phyloP scores from a whole-genome alignment of 1,140 invertebrate species.

The Acyrthosiphon pisum region DNA sequence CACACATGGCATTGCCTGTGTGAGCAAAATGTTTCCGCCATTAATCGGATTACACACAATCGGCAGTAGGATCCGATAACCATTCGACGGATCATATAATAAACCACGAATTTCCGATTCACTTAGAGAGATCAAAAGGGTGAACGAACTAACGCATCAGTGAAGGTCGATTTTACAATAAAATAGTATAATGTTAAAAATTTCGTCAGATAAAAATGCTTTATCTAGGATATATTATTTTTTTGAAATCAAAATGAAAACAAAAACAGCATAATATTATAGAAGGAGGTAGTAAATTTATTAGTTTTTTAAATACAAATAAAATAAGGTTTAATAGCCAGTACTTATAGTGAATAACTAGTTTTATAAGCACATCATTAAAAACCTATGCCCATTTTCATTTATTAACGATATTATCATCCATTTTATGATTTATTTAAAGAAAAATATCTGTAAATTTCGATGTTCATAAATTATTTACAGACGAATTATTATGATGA shows the following conservation, averaged over 20 bases:
- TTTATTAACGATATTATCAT: neutral
- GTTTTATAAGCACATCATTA: neutral
- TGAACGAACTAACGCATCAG: neutral
- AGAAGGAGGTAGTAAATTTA: neutral
- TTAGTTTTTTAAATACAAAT: neutral
- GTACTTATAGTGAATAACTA: neutral
- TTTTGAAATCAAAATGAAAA: neutral
- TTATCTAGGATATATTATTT: neutral
- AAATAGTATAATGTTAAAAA: neutral
- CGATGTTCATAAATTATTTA: neutral
- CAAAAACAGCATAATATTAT: neutral
- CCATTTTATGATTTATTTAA: neutral
- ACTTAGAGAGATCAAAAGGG: neutral
- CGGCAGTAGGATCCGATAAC: neutral
- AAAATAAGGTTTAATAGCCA: neutral
- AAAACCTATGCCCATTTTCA: neutral
- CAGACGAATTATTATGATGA: neutral
- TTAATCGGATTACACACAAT: constrained; percentile 31
- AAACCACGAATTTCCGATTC: neutral
- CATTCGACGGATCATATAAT: neutral
- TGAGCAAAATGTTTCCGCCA: neutral
- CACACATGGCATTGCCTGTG: neutral
- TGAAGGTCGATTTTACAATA: neutral
- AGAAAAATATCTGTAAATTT: neutral
- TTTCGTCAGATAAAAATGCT: neutral